Evolutionary conservation across 1,140 invertebrate genomes (phyloP), one percentile per base, ranked within the genome.

Genomic region (Drosophila grimshawi): DNA sequence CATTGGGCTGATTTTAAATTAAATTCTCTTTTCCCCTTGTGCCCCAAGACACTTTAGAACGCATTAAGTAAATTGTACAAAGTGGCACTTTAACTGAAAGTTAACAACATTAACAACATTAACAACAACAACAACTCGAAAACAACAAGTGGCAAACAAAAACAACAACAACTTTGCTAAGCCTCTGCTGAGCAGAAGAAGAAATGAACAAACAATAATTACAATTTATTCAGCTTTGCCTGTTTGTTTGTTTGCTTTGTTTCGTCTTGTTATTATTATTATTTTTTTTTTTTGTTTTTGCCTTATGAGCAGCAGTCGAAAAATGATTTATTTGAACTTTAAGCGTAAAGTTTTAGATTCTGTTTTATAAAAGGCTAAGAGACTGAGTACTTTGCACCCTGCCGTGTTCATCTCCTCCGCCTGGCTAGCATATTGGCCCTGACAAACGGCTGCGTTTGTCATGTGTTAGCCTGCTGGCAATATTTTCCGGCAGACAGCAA

Each of bases 361-460:
- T 19, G 19, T 19, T 43, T n/a, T 43, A 55, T 52, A 68, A 68
- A 51, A 51, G 11, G 11, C 55, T 35, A 33, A 33, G 5, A 33
- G 33, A 33, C 33, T 33, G 5, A 33, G 33, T 33, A 2, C 51
- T 29, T 60, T 8, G 41, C 56, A 33, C 41, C 37, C 56, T 43
- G 43, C 57, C 37, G 10, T 37, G 5, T 37, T 0, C 35, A 0
- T 37, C 35, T 43, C 10, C 43, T 11, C 39, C 6, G 29, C 5
- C 37, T 64, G 35, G 37, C 30, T 63, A 56, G 52, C 75, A 78
- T 73, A 78, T 65, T 66, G 64, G 76, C 70, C 43, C 63, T 83
- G 85, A 89, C 85, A 89, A 88, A 81, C 85, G 88, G 85, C 85
- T 89, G 80, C 78, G 85, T 89, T 85, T 88, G 85, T 78, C 85